phyloP scores from a whole-genome alignment of 2,113 vertebrate genomes.

The Ascaphus truei region DNA sequence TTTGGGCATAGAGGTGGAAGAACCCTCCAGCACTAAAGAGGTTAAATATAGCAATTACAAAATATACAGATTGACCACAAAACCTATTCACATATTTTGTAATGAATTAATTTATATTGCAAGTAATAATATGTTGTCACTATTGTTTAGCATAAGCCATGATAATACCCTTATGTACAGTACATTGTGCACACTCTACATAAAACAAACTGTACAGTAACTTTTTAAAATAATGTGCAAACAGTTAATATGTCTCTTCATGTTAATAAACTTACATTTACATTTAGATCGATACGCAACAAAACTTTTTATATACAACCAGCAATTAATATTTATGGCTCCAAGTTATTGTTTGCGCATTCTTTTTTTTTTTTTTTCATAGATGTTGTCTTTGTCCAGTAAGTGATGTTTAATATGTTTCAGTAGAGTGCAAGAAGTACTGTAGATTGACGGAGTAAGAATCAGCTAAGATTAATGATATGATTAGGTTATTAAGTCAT shows the following conservation, averaged over 20 bases:
- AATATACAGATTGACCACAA: too few species aligned
- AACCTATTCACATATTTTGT: too few species aligned
- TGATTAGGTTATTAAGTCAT: slow-evolving; percentile 32
- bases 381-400: slow-evolving; percentile 17
- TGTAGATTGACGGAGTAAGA: neutral
- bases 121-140: too few species aligned
- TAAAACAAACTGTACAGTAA: too few species aligned
- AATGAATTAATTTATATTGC: too few species aligned
- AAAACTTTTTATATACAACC: slow-evolving; percentile 17
- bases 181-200: too few species aligned
- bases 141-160: too few species aligned
- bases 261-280: neutral
- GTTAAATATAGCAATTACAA: too few species aligned
- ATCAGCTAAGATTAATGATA: slow-evolving; percentile 34
- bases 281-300: slow-evolving; percentile 2
- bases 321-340: slow-evolving; percentile 41
- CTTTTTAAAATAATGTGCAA: too few species aligned
- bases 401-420: neutral
- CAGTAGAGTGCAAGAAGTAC: slow-evolving; percentile 24
- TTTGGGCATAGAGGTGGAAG: too few species aligned
- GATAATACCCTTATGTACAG: too few species aligned
- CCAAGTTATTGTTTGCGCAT: slow-evolving; percentile 11
- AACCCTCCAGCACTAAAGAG: too few species aligned
- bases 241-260: slow-evolving; percentile 10
- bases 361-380: slow-evolving; percentile 37